phyloP scores from a whole-genome alignment of 64 coral and sea anemone species.

The Montipora sp. region DNA sequence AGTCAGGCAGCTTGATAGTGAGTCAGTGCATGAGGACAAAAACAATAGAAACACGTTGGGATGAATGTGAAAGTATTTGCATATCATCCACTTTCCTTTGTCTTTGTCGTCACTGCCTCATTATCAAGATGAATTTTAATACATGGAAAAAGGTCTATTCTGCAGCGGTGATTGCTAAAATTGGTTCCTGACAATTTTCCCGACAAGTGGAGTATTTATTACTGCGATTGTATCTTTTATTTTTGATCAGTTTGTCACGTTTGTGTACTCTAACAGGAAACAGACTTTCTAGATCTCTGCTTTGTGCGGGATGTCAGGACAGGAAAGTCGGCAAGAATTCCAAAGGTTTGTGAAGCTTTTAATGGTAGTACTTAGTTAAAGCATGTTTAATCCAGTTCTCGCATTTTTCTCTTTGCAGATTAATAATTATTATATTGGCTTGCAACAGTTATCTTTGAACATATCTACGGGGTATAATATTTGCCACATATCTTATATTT shows the following conservation, averaged over 20 bases:
- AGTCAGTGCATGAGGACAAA: too few species aligned
- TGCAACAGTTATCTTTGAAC: background rate
- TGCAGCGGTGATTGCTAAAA: background rate
- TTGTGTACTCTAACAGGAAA: constrained; percentile 38
- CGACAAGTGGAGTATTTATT: constrained; percentile 24
- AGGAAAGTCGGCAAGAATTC: constrained; percentile 64
- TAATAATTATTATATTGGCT: background rate
- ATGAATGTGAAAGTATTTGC: too few species aligned
- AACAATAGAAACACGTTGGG: too few species aligned
- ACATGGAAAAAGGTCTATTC: too few species aligned
- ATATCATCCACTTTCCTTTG: too few species aligned
- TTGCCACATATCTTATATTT: background rate
- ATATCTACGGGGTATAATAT: background rate
- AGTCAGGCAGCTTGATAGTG: too few species aligned
- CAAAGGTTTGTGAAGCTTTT: constrained; percentile 56
- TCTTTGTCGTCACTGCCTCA: too few species aligned
- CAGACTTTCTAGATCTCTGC: constrained; percentile 53
- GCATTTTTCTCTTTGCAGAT: background rate
- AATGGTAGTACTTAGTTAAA: constrained; percentile 2
- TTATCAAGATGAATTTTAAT: too few species aligned
- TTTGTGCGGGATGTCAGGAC: constrained; percentile 64
- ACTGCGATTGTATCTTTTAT: constrained; percentile 42
- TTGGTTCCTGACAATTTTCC: too few species aligned
- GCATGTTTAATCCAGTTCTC: background rate
- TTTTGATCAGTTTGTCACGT: background rate